These are phyloP conservation scores for Erithacus rubecula DNA, from an alignment of 2,797 vertebrate species.

Conservation along the genomic window DNA sequence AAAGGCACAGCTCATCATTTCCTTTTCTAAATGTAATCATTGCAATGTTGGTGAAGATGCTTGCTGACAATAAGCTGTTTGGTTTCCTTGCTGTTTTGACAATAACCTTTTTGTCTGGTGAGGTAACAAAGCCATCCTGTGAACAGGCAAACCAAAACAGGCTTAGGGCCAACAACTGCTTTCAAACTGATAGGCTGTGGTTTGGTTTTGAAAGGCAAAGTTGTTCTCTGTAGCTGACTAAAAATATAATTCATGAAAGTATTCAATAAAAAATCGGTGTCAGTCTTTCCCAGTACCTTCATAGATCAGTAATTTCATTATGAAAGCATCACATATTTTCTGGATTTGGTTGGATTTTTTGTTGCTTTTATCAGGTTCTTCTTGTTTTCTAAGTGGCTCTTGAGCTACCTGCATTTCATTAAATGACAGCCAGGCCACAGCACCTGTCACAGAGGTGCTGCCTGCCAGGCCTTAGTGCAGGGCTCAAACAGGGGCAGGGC, in stretches of 20 bases:
- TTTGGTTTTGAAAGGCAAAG: background rate
- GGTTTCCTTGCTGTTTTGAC: constrained; percentile 9
- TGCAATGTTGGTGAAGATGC: background rate
- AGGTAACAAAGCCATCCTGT: background rate
- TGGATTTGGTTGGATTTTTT: background rate
- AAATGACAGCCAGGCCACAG: background rate
- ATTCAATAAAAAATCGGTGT: background rate
- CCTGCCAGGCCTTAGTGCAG: background rate
- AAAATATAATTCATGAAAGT: background rate
- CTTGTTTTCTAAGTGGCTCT: background rate
- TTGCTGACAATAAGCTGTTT: background rate
- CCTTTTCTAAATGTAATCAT: constrained; percentile 6
- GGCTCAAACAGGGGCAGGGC: background rate
- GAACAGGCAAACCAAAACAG: constrained; percentile 2
- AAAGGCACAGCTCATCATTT: background rate
- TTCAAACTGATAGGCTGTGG: background rate
- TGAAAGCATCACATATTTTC: background rate
- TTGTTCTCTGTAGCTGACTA: background rate
- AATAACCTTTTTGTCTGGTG: background rate
- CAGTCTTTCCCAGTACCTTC: background rate
- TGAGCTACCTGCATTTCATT: background rate
- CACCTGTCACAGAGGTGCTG: fast-evolving
- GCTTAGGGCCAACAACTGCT: background rate
- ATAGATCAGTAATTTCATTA: background rate
- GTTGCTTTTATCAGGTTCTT: background rate